Evolutionary conservation across 2,797 vertebrate genomes (phyloP).

Genomic region (Tapera naevia): DNA sequence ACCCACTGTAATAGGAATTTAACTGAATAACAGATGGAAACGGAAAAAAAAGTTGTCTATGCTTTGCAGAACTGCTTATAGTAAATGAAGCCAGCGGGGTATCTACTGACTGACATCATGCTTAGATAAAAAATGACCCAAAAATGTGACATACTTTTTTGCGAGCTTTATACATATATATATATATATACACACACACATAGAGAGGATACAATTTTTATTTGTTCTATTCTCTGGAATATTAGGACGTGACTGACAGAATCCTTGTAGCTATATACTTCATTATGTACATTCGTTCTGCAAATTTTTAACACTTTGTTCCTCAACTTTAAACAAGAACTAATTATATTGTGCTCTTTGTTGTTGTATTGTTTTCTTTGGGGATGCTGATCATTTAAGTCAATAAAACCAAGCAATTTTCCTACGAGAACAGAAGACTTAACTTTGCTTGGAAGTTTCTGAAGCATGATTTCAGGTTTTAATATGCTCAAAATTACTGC

Average conservation of each 20-base stretch:
- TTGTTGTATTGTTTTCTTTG: background rate
- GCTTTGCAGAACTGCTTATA: background rate
- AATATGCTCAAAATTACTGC: background rate
- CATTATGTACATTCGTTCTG: background rate
- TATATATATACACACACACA: no score
- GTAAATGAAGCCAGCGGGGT: constrained; percentile 18
- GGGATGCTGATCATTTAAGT: background rate
- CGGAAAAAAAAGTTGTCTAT: background rate
- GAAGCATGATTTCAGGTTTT: background rate
- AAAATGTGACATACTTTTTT: background rate
- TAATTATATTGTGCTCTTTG: background rate
- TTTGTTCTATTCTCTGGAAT: background rate
- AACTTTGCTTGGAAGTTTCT: background rate
- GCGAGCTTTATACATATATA: background rate
- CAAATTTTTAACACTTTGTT: background rate
- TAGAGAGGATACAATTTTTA: background rate
- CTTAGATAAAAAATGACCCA: constrained; percentile 26
- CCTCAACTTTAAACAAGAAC: background rate
- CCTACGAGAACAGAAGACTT: background rate
- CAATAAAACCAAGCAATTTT: background rate
- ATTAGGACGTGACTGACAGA: background rate
- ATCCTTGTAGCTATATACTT: background rate
- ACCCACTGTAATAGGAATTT: constrained; percentile 1
- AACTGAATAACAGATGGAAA: constrained; percentile 47
- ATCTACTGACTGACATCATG: constrained; percentile 25